A percentile compares a stretch with the other conserved stretches of the same genome.
phyloP scores from a whole-genome alignment of 2,888 invertebrate species.

The Xiphydria camelus region DNA sequence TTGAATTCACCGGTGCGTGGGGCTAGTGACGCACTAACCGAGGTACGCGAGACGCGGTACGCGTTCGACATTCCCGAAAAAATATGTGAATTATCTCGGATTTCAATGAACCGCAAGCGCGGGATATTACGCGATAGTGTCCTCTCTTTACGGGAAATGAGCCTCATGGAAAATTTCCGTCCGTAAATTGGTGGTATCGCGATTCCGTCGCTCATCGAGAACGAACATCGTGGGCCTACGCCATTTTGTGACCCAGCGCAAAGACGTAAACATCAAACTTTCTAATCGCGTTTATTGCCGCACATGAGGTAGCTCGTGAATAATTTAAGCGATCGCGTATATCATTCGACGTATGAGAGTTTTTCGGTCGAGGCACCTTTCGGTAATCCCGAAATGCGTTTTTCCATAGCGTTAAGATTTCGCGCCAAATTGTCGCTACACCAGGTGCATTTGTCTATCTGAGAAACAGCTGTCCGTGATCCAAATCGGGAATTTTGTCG shows the following conservation, averaged over 20 bases:
- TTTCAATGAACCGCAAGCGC: constrained; percentile 16
- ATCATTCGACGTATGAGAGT: too few relatives aligned
- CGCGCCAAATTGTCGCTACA: constrained; percentile 45
- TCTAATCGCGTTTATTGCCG: constrained; percentile 34
- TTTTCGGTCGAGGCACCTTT: too few relatives aligned
- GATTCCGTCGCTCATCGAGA: too few relatives aligned
- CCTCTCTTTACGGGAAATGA: constrained; percentile 7
- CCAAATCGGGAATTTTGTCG: too few relatives aligned
- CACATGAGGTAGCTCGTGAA: too few relatives aligned
- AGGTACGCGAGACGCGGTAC: constrained; percentile 38
- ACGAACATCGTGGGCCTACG: constrained; percentile 28
- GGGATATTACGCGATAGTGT: constrained; percentile 9
- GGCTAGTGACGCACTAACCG: constrained; percentile 34
- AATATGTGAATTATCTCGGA: constrained; percentile 24
- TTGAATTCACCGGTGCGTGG: constrained; percentile 26
- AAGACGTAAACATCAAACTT: constrained; percentile 45
- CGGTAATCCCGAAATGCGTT: too few relatives aligned
- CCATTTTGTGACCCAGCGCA: constrained; percentile 44
- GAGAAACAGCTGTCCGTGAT: constrained; percentile 47
- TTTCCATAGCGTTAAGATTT: too few relatives aligned
- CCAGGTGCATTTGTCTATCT: constrained; percentile 40
- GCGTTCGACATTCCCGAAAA: constrained; percentile 31
- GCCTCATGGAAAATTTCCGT: too few relatives aligned
- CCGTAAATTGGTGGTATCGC: too few relatives aligned
- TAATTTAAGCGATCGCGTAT: too few relatives aligned